A percentile compares a stretch with the other conserved stretches of the same genome.
Evolutionary conservation across 2,888 invertebrate genomes (phyloP).

Genomic region (Cephus pygmeus): DNA sequence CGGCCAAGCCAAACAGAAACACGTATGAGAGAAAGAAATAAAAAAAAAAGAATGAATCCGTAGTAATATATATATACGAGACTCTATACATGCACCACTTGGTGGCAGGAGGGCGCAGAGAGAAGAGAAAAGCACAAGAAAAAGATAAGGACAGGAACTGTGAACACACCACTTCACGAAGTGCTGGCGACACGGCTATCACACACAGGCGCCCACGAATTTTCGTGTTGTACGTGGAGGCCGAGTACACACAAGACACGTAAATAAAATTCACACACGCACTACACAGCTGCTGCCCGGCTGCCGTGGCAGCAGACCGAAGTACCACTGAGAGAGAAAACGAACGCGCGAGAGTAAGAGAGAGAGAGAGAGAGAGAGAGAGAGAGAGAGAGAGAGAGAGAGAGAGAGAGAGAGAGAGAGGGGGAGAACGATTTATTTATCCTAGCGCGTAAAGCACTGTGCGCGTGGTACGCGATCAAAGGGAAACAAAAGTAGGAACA

Average conservation of each 20-base stretch:
- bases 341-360: constrained; percentile 1
- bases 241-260: neutral
- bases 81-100: neutral
- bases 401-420: constrained; percentile 10
- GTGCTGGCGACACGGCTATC: neutral
- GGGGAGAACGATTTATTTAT: constrained; percentile 6
- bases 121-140: neutral
- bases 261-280: neutral
- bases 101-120: neutral
- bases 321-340: neutral
- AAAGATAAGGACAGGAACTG: neutral
- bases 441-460: neutral
- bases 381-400: constrained; percentile 12
- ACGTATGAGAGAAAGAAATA: neutral
- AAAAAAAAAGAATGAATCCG: neutral
- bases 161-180: neutral
- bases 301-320: neutral
- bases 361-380: constrained; percentile 8
- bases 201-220: neutral
- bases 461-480: neutral
- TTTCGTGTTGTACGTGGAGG: neutral
- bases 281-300: neutral
- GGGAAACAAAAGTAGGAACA: neutral
- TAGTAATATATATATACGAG: neutral
- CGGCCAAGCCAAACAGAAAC: neutral